Conservation (phyloP, 1,140 invertebrate species). For the Harpegnathos saltator region DNA sequence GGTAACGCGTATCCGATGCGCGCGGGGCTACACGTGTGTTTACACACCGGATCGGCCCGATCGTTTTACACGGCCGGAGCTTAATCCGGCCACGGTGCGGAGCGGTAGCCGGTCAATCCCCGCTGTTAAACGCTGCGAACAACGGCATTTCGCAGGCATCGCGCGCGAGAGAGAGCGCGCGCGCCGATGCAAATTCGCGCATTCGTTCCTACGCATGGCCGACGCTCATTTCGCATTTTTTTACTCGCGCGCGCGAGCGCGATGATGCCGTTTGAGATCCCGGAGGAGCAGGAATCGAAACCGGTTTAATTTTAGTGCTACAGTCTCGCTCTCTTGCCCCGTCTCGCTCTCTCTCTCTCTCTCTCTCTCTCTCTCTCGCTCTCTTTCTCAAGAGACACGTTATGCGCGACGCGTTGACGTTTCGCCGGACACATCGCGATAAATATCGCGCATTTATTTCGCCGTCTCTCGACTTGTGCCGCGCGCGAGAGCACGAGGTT, state of each 20-base stretch:
- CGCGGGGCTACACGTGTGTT: slow-evolving; percentile 62
- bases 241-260: not conserved
- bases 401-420: no score
- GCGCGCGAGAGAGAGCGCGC: slow-evolving; percentile 15
- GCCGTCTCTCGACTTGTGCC: no score
- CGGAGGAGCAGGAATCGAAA: not conserved
- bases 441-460: no score
- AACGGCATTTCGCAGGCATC: slow-evolving; percentile 51
- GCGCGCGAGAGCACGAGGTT: no score
- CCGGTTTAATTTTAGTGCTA: not conserved
- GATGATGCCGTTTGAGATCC: not conserved
- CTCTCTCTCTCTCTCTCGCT: no score
- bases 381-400: no score
- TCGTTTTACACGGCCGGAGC: slow-evolving; percentile 55
- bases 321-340: no score
- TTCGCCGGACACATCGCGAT: no score
- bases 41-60: slow-evolving; percentile 50
- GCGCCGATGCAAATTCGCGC: slow-evolving; percentile 6
- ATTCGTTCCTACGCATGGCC: not conserved
- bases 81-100: slow-evolving; percentile 60
- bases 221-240: slow-evolving; percentile 9
- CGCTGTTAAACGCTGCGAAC: slow-evolving; percentile 57
- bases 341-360: no score
- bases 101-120: slow-evolving; percentile 54
- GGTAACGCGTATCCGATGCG: slow-evolving; percentile 42